phyloP scores from a whole-genome alignment of 2,797 vertebrate species.

The Sphaeramia orbicularis region DNA sequence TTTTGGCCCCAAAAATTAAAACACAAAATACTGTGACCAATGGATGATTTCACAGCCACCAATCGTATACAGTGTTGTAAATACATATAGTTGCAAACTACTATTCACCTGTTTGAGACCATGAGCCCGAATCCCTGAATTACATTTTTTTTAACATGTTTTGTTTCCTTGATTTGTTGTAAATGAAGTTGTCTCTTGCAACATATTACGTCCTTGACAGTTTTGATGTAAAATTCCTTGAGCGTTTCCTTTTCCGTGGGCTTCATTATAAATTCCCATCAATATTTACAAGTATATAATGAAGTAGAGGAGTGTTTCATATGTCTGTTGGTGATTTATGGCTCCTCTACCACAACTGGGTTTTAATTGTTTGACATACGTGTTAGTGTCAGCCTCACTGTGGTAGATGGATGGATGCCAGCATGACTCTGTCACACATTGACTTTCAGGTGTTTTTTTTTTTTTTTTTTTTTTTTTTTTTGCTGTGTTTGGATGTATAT shows the following conservation, averaged over 20 bases:
- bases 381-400: slow-evolving; percentile 72
- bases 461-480: too few species aligned
- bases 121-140: too few species aligned
- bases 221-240: slow-evolving; percentile 41
- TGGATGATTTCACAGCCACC: too few species aligned
- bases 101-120: not conserved
- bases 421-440: slow-evolving; percentile 58
- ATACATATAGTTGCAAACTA: too few species aligned
- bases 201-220: slow-evolving; percentile 4
- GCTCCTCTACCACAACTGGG: slow-evolving; percentile 42
- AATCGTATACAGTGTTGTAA: too few species aligned
- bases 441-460: slow-evolving; percentile 27
- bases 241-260: slow-evolving; percentile 47
- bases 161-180: not conserved
- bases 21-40: too few species aligned
- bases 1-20: too few species aligned
- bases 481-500: slow-evolving; percentile 39
- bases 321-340: slow-evolving; percentile 72
- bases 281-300: slow-evolving; percentile 77
- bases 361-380: slow-evolving; percentile 74
- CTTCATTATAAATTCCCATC: slow-evolving; percentile 58
- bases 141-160: not conserved
- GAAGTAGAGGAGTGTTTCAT: slow-evolving; percentile 60
- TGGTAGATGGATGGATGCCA: slow-evolving; percentile 71
- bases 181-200: not conserved